Percentiles rank a stretch among this genome's conserved stretches.
phyloP scores from a whole-genome alignment of 2,888 invertebrate genomes.

The Zaprionus bogoriensis region DNA sequence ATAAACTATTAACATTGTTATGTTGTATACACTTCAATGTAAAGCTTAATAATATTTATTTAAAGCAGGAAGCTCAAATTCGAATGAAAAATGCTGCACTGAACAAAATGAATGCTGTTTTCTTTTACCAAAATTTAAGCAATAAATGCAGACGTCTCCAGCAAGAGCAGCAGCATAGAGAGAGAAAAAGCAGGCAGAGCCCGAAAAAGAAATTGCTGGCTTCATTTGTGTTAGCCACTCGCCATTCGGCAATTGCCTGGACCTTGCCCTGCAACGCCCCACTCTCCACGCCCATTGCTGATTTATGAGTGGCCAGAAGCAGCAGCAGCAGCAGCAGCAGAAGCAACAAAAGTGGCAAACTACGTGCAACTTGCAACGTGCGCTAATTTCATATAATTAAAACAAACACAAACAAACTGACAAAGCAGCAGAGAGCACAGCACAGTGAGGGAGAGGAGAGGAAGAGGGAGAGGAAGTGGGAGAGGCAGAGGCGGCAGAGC shows the following conservation, averaged over 20 bases:
- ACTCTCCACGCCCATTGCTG: constrained; percentile 29
- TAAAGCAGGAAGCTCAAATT: too few relatives aligned
- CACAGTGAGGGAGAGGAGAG: background rate
- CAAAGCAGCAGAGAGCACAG: constrained; percentile 6
- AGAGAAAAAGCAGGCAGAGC: too few relatives aligned
- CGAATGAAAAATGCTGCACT: too few relatives aligned
- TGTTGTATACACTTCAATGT: too few relatives aligned
- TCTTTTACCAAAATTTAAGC: too few relatives aligned
- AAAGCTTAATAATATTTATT: too few relatives aligned
- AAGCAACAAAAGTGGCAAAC: constrained; percentile 28
- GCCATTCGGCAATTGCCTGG: constrained; percentile 24
- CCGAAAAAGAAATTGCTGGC: constrained; percentile 54
- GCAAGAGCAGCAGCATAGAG: too few relatives aligned
- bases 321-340: constrained; percentile 16
- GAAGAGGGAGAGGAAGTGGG: background rate
- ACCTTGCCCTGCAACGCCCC: background rate
- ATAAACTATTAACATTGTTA: too few relatives aligned
- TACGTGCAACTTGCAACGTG: constrained; percentile 75
- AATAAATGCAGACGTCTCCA: too few relatives aligned
- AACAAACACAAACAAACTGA: constrained; percentile 65
- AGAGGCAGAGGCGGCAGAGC: background rate
- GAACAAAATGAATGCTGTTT: too few relatives aligned
- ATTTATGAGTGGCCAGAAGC: constrained; percentile 64
- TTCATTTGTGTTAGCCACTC: constrained; percentile 73
- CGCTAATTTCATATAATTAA: constrained; percentile 76